A percentile compares a stretch with the other conserved stretches of the same genome.
phyloP scores from a whole-genome alignment of 2,113 vertebrate species.

The Myxocyprinus asiaticus region DNA sequence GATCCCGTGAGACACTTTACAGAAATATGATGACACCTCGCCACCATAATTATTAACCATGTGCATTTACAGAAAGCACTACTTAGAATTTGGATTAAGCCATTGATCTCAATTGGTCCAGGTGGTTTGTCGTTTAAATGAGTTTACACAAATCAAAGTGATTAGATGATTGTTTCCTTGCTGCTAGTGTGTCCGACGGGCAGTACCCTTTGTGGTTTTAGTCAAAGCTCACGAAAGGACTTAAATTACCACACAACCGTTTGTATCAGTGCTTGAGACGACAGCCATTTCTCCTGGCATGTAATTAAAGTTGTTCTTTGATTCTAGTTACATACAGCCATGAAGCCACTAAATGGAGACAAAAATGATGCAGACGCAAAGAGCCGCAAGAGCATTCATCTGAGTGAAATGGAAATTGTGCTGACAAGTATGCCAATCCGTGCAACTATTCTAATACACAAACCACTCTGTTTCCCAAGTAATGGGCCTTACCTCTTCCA shows the following conservation, averaged over 20 bases:
- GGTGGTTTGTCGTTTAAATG: constrained; percentile 62
- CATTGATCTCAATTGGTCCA: constrained; percentile 67
- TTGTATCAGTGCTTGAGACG: constrained; percentile 59
- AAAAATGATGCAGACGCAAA: constrained; percentile 64
- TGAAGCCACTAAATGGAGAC: constrained; percentile 64
- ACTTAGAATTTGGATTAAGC: constrained; percentile 64
- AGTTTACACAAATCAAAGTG: constrained; percentile 66
- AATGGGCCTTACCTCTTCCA: constrained; percentile 46
- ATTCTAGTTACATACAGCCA: constrained; percentile 61
- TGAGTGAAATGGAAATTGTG: constrained; percentile 65
- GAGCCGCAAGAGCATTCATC: constrained; percentile 64
- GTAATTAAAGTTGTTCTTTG: constrained; percentile 52
- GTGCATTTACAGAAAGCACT: constrained; percentile 58
- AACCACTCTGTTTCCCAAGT: constrained; percentile 51
- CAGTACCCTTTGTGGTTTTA: constrained; percentile 56
- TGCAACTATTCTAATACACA: constrained; percentile 62
- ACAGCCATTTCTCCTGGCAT: constrained; percentile 56
- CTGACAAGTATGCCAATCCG: constrained; percentile 60
- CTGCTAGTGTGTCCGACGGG: constrained; percentile 60
- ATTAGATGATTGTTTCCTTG: constrained; percentile 60
- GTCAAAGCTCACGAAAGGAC: constrained; percentile 62
- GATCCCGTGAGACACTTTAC: constrained; percentile 57
- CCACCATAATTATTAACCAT: constrained; percentile 64
- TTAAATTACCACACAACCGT: constrained; percentile 64
- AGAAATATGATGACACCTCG: constrained; percentile 62